phyloP scores from a whole-genome alignment of 2,113 vertebrate genomes.

The Andinoacara biseriatus region DNA sequence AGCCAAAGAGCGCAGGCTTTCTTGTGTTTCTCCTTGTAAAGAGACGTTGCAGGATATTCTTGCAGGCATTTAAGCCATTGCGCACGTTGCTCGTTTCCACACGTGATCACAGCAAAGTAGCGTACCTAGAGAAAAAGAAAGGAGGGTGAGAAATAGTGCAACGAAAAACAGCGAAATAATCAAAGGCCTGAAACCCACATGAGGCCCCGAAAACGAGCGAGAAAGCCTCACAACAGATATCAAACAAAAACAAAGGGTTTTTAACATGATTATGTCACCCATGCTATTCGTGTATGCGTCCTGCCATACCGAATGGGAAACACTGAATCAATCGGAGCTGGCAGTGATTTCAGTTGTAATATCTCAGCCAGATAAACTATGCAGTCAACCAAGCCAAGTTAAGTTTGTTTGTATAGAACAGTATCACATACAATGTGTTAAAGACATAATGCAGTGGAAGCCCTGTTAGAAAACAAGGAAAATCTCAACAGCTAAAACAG shows the following conservation, averaged over 20 bases:
- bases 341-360: constrained; percentile 44
- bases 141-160: constrained; percentile 30
- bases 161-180: constrained; percentile 64
- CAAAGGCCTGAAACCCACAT: constrained; percentile 43
- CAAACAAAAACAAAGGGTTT: constrained; percentile 60
- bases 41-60: constrained; percentile 73
- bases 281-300: constrained; percentile 32
- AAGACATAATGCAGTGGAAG: not conserved
- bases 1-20: constrained; percentile 84
- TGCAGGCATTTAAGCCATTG: constrained; percentile 78
- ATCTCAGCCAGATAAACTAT: constrained; percentile 31
- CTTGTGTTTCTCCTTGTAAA: constrained; percentile 77
- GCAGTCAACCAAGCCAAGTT: constrained; percentile 5
- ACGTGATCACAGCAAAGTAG: constrained; percentile 84
- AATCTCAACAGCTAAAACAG: not conserved
- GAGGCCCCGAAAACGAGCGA: constrained; percentile 34
- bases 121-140: constrained; percentile 79
- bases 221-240: constrained; percentile 41
- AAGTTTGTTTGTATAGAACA: not conserved
- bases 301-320: not conserved
- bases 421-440: constrained; percentile 5
- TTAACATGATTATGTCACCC: constrained; percentile 60
- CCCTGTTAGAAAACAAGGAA: not conserved
- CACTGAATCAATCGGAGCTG: constrained; percentile 38
- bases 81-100: constrained; percentile 80